A percentile compares a stretch with the other conserved stretches of the same genome.
Evolutionary conservation across 2,888 invertebrate genomes (phyloP).

Genomic region (Byasa hedistus): DNA sequence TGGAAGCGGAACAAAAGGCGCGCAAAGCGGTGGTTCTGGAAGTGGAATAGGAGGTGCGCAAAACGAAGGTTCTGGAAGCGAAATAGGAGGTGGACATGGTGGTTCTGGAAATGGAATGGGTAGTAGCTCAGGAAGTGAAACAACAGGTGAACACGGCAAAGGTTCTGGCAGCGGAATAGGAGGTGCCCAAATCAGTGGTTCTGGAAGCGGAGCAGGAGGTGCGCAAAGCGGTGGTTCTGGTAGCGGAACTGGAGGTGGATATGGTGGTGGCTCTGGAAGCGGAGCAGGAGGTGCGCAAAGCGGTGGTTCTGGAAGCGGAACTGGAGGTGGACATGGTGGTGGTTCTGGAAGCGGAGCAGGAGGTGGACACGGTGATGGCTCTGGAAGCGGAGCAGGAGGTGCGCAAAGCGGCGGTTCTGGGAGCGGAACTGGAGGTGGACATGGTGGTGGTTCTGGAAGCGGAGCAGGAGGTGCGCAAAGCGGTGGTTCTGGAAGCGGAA

Average conservation of each 20-base stretch:
- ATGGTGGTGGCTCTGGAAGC: constrained; percentile 35
- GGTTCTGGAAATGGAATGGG: constrained; percentile 31
- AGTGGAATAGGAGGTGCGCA: neutral
- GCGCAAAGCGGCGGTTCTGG: constrained; percentile 13
- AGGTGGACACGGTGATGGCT: constrained; percentile 36
- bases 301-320: constrained; percentile 9
- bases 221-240: constrained; percentile 25
- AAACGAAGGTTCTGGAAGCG: constrained; percentile 26
- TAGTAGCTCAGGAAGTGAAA: neutral
- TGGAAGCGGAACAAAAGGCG: constrained; percentile 36
- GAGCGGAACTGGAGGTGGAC: constrained; percentile 32
- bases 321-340: neutral
- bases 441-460: neutral
- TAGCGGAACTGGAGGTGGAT: constrained; percentile 20
- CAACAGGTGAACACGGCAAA: no score
- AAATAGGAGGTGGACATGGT: constrained; percentile 45
- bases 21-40: constrained; percentile 4
- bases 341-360: constrained; percentile 13
- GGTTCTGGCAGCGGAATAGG: constrained; percentile 26
- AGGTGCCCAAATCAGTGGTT: constrained; percentile 27
- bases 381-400: constrained; percentile 31
- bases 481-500: neutral
- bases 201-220: constrained; percentile 37
- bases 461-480: neutral
- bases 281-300: constrained; percentile 3